A percentile compares a stretch with the other conserved stretches of the same genome.
Evolutionary conservation across 2,113 vertebrate genomes (phyloP).

Genomic region (Fukomys damarensis): DNA sequence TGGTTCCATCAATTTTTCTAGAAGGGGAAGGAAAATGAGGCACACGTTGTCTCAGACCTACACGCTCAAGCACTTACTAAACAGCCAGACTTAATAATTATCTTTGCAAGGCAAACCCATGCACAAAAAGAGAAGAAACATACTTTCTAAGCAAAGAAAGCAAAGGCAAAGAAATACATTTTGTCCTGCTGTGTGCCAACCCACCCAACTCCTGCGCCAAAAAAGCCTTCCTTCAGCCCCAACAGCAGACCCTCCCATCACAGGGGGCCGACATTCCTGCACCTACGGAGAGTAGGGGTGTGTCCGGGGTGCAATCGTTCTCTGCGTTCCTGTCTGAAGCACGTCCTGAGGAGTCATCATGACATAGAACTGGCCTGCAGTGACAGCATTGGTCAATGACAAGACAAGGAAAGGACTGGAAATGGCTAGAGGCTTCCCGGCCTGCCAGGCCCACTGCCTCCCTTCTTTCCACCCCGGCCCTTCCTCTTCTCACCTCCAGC

Average conservation of each 20-base stretch:
- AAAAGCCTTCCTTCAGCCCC: neutral
- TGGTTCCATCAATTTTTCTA: constrained; percentile 93
- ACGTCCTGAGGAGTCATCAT: constrained; percentile 95
- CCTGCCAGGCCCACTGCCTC: neutral
- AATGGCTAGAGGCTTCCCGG: neutral
- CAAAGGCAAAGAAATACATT: neutral
- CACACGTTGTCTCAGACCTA: accelerated
- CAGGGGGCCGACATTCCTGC: neutral
- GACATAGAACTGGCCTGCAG: constrained; percentile 92
- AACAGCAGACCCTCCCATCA: neutral
- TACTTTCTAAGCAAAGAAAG: neutral
- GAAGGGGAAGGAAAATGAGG: neutral
- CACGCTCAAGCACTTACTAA: neutral
- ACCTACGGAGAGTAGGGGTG: constrained; percentile 92
- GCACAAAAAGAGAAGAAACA: neutral
- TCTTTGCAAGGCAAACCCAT: neutral
- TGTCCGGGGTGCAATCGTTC: constrained; percentile 91
- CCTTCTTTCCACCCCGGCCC: neutral
- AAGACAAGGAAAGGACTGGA: neutral
- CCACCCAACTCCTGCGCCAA: neutral
- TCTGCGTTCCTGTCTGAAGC: constrained; percentile 89
- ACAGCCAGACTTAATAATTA: neutral
- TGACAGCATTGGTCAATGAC: neutral
- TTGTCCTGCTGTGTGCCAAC: neutral
- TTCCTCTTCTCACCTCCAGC: constrained; percentile 90